Base-by-base conservation (phyloP, 2,113 vertebrate genomes). In the Oostethus manadensis region DNA sequence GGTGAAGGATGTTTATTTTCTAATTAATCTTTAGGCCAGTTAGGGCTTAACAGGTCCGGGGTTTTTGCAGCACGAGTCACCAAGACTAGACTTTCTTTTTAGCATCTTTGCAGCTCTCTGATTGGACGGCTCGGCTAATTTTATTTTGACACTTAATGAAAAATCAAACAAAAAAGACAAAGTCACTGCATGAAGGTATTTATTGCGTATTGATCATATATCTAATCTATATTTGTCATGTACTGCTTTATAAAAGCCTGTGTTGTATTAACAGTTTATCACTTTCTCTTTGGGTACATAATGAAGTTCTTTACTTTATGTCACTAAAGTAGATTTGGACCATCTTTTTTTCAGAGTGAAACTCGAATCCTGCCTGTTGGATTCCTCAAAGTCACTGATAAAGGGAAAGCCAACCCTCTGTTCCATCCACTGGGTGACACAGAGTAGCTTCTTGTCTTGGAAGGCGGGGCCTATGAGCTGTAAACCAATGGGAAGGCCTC, bases 401-500 rank as follows among this genome's bases (percentile, higher is more conserved):
- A 71, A 21, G 47, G 93, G 93, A 73, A 99, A 99, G 10, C 89
- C 83, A 1, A 95, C 89, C 87, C 92, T 90, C 76, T 92, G 91
- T 86, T 99, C 95, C 56, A 97, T 86, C 96, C 97, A 99, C n/a
- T 76, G 92, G 58, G 97, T 94, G 20, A 97, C 74, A 17, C 83
- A 80, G 6, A 99, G 92, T 76, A 99, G 89, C 82, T 92, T 91
- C 76, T 84, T 62, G 79, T 99, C 97, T 57, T 87, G 89, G 78
- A 94, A 89, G 8, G 90, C 84, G 8, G 69, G 92, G 33, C 93
- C 94, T 61, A 97, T 94, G 43, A 99, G 91, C 84, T 99, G 96
- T 17, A 99, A 88, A 58, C 96, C 89, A 61, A 99, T 54, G 23
- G 97, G 97, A 80, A 99, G 88, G 29, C 94, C 94, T 47, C 89